phyloP scores from a whole-genome alignment of 2,888 invertebrate species.

The Alentia gelatinosa region DNA sequence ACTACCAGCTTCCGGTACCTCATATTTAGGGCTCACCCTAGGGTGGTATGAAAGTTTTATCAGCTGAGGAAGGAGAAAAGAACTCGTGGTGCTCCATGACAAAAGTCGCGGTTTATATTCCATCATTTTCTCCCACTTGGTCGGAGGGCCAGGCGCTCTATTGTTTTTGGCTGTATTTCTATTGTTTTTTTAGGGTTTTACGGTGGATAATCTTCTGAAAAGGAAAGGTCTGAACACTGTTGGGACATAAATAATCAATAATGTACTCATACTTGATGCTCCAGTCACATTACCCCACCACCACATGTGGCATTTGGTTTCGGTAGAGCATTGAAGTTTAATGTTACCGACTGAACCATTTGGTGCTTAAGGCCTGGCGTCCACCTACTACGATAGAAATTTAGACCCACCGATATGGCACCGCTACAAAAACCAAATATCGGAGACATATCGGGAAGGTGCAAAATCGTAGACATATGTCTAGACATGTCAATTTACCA shows the following conservation, averaged over 20 bases:
- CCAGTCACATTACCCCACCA: not conserved
- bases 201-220: not conserved
- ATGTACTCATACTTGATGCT: slow-evolving; percentile 2
- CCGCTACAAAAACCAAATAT: no score
- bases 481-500: no score
- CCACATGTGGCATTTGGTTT: not conserved
- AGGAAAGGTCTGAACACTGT: not conserved
- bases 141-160: not conserved
- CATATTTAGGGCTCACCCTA: not conserved
- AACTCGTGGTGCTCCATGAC: not conserved
- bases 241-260: not conserved
- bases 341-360: no score
- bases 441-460: no score
- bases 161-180: not conserved
- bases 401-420: no score
- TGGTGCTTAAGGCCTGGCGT: no score
- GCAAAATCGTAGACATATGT: no score
- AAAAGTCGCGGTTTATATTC: not conserved
- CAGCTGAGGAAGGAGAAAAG: not conserved
- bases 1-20: not conserved
- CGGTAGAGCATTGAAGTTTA: no score
- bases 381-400: no score
- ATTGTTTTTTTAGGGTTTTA: not conserved
- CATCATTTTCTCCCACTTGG: not conserved
- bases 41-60: not conserved